Conservation (phyloP, 2,888 invertebrate species). For the Drosophila anomelani region DNA sequence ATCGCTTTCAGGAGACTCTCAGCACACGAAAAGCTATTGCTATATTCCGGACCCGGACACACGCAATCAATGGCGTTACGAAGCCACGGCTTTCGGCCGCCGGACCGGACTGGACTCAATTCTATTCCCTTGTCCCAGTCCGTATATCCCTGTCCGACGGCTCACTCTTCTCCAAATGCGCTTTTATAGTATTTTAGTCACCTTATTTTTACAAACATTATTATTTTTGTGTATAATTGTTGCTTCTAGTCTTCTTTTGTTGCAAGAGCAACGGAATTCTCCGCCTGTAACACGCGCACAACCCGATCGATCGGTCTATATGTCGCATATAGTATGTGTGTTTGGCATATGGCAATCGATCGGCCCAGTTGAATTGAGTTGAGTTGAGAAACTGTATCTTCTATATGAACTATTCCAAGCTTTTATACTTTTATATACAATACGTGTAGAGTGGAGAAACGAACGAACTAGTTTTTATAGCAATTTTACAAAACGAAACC, state of each 20-base stretch:
- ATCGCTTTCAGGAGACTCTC: constrained; percentile 80
- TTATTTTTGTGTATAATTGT: constrained; percentile 82
- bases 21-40: constrained; percentile 32
- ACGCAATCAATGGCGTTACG: constrained; percentile 77
- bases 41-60: constrained; percentile 32
- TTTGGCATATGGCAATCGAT: constrained; percentile 31
- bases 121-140: constrained; percentile 34
- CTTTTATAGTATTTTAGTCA: constrained; percentile 80
- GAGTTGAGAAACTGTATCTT: constrained; percentile 68
- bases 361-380: constrained; percentile 48
- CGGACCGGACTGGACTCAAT: constrained; percentile 59
- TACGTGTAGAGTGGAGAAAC: constrained; percentile 70
- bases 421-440: constrained; percentile 80
- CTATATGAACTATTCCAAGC: constrained; percentile 73
- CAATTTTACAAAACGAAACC: constrained; percentile 70
- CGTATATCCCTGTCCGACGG: constrained; percentile 50
- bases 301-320: constrained; percentile 48
- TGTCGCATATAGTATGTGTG: neutral
- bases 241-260: constrained; percentile 84
- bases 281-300: constrained; percentile 56
- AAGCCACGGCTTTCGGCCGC: constrained; percentile 55
- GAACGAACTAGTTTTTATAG: constrained; percentile 82
- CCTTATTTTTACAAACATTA: constrained; percentile 76
- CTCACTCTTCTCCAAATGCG: constrained; percentile 72
- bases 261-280: constrained; percentile 82